Percentiles rank a stretch among this genome's conserved stretches.
phyloP scores from a whole-genome alignment of 2,888 invertebrate genomes.

The Rambutsinella grinnellia region DNA sequence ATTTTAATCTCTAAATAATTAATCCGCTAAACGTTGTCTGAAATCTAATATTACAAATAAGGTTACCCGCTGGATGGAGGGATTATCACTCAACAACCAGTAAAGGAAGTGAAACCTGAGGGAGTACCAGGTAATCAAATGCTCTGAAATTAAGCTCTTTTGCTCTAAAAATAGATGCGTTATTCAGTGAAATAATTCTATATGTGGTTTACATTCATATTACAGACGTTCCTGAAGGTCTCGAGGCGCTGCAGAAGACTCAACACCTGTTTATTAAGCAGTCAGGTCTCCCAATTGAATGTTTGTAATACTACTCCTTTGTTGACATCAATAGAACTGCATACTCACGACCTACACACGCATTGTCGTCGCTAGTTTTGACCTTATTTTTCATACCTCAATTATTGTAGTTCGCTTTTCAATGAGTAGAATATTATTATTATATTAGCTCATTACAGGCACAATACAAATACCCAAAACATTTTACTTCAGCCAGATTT shows the following conservation, averaged over 20 bases:
- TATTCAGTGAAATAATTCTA: too few species aligned
- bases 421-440: too few species aligned
- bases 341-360: not conserved
- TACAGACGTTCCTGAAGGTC: conserved; percentile 57
- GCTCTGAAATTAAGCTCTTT: not conserved
- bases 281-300: conserved; percentile 62
- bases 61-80: conserved; percentile 33
- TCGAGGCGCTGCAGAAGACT: conserved; percentile 56
- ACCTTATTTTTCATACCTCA: too few species aligned
- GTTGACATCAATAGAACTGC: conserved; percentile 30
- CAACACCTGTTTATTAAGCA: conserved; percentile 60
- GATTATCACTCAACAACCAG: conserved; percentile 47
- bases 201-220: not conserved
- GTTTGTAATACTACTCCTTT: conserved; percentile 53
- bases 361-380: too few species aligned
- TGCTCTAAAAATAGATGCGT: not conserved
- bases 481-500: too few species aligned
- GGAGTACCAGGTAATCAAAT: conserved; percentile 43
- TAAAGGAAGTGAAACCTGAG: conserved; percentile 37
- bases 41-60: not conserved
- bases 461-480: too few species aligned
- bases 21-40: too few species aligned
- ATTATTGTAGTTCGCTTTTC: too few species aligned
- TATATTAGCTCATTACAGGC: too few species aligned
- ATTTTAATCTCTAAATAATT: conserved; percentile 7